Evolutionary conservation across 1,140 invertebrate species (phyloP), one percentile per base, ranked within the genome.

Genomic region (Macrosteles quadrilineatus): DNA sequence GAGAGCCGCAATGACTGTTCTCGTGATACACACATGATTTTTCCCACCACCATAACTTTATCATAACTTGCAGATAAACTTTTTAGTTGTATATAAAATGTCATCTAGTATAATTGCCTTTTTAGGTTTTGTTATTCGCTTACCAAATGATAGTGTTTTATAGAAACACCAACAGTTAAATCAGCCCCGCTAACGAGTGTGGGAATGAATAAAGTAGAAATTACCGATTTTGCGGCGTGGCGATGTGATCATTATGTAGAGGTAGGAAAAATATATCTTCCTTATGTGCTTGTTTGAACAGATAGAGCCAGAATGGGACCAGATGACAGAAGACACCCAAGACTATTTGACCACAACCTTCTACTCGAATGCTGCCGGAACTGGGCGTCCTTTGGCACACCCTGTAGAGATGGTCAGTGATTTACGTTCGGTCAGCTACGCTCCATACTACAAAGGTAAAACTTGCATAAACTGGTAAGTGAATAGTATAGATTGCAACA

Each of bases 381-480:
- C 47, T 4, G 47, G 47, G 4, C 6, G 19, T 17, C 9, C 47
- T 19, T 4, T 53, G 9, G 21, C 4, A 6, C 47, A 53, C 21
- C 47, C 47, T 19, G 21, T 53, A 19, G 47, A 53, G 19, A n/a
- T 21, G 17, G 27, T 36, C 45, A 68, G n/a, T n/a, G n/a, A n/a
- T n/a, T n/a, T n/a, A n/a, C n/a, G n/a, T n/a, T n/a, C 62, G 25
- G 27, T 64, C 27, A 70, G 62, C 43, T 27, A 25, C 9, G 55
- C 55, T 27, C 55, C 57, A 2, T 70, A 70, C 40, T 45, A 65
- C 40, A 70, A 70, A 70, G 69, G 69, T 68, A 36, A 57, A 12
- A 36, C n/a, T n/a, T n/a, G n/a, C n/a, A n/a, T n/a, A n/a, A n/a
- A n/a, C n/a, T n/a, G n/a, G n/a, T n/a, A n/a, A n/a, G n/a, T n/a